Evolutionary conservation across 2,797 vertebrate species (phyloP).

Genomic region (Esox lucius): DNA sequence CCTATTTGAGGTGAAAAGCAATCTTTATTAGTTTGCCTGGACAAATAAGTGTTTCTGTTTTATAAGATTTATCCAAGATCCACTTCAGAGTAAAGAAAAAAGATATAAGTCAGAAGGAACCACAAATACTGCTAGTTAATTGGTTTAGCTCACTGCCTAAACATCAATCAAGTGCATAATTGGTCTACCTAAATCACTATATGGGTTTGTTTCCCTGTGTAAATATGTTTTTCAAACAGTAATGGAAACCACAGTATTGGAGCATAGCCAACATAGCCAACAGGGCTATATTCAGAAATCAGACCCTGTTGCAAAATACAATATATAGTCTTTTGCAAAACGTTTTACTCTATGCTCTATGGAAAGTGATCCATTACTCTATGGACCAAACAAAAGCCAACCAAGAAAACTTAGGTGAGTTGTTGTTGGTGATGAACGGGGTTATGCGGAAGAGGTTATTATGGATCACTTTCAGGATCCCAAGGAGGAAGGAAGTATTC

Average conservation of each 20-base stretch:
- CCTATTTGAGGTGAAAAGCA: neutral
- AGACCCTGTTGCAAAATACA: neutral
- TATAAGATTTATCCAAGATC: neutral
- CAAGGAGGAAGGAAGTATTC: conserved; percentile 39
- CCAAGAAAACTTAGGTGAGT: conserved; percentile 15
- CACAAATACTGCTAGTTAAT: neutral
- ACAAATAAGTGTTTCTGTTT: neutral
- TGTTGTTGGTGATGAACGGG: conserved; percentile 13
- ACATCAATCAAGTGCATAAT: conserved; percentile 4
- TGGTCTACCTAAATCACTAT: neutral
- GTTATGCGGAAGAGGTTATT: conserved; percentile 29
- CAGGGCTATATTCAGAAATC: neutral
- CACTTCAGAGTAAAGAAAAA: neutral
- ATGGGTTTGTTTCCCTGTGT: neutral
- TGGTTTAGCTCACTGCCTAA: neutral
- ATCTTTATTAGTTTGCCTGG: neutral
- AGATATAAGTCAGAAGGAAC: neutral
- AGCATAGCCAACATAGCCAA: neutral
- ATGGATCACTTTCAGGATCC: conserved; percentile 40
- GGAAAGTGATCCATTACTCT: neutral
- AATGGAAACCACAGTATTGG: neutral
- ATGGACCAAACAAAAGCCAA: neutral
- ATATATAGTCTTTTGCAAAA: neutral
- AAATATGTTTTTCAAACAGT: conserved; percentile 10
- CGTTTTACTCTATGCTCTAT: no score